Percentiles rank a stretch among this genome's conserved stretches.
Evolutionary conservation across 2,888 invertebrate species (phyloP).

Genomic region (Pammene fasciana): DNA sequence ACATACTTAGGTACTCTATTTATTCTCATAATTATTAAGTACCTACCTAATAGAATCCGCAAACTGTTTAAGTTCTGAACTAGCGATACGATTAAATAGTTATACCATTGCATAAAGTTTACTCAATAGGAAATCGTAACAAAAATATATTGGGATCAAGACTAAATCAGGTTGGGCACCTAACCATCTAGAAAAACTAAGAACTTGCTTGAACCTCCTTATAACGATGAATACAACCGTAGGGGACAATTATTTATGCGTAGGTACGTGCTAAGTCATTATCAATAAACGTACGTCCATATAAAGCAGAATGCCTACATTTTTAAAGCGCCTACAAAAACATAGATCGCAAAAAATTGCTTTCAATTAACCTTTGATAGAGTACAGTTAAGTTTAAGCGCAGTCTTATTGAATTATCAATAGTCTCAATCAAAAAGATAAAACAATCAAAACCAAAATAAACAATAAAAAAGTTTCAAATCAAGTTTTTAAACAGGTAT

Average conservation of each 20-base stretch:
- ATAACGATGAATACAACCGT: conserved; percentile 1
- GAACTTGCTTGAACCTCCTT: too few relatives aligned
- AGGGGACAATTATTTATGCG: conserved; percentile 2
- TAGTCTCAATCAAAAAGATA: conserved; percentile 30
- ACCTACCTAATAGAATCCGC: too few relatives aligned
- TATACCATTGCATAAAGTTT: too few relatives aligned
- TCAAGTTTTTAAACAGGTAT: conserved; percentile 37
- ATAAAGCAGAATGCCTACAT: conserved; percentile 12
- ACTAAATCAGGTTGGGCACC: too few relatives aligned
- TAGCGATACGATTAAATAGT: too few relatives aligned
- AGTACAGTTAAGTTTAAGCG: conserved; percentile 29
- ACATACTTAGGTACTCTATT: too few relatives aligned
- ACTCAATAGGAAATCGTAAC: too few relatives aligned
- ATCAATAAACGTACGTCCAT: background rate
- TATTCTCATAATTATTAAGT: too few relatives aligned
- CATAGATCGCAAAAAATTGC: conserved; percentile 16
- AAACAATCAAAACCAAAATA: conserved; percentile 33
- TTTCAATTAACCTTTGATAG: conserved; percentile 36
- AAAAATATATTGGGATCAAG: background rate
- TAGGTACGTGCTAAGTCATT: conserved; percentile 2
- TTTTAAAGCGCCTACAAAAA: conserved; percentile 21
- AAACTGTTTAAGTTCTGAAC: too few relatives aligned
- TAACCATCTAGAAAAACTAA: background rate
- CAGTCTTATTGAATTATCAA: conserved; percentile 39
- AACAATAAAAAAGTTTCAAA: conserved; percentile 28